Conservation (phyloP, 2,797 vertebrate species). For the Enteromius treurensis region DNA sequence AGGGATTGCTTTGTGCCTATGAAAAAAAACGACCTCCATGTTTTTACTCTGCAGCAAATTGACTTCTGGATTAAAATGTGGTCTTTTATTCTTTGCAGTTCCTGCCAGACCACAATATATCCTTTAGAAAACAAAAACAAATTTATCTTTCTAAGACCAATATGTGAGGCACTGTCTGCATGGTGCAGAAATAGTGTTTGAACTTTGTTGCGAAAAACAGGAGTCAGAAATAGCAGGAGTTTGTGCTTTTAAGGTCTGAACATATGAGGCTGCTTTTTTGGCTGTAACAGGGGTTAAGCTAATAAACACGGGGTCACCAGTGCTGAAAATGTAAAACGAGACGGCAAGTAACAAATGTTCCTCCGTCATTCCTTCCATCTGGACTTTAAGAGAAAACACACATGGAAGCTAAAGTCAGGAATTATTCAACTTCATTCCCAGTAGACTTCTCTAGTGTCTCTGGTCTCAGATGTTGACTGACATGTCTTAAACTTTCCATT, state of each 20-base stretch:
- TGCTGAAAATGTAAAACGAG: slow-evolving; percentile 69
- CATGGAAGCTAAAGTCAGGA: slow-evolving; percentile 47
- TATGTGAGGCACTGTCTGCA: slow-evolving; percentile 35
- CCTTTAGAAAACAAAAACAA: slow-evolving; percentile 18
- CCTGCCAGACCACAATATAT: not conserved
- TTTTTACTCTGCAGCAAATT: slow-evolving; percentile 18
- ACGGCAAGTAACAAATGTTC: slow-evolving; percentile 64
- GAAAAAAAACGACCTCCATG: slow-evolving; percentile 20
- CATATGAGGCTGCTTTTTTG: slow-evolving; percentile 59
- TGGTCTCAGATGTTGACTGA: slow-evolving; percentile 30
- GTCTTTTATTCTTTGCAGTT: not conserved
- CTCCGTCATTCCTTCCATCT: slow-evolving; percentile 69
- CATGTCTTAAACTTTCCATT: slow-evolving; percentile 48
- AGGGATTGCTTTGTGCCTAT: not conserved
- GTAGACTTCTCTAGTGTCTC: slow-evolving; percentile 41
- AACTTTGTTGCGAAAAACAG: slow-evolving; percentile 52
- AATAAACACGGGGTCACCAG: slow-evolving; percentile 73
- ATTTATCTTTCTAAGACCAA: slow-evolving; percentile 57
- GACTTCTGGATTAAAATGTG: slow-evolving; percentile 15
- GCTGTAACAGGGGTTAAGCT: slow-evolving; percentile 66
- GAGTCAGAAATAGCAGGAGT: slow-evolving; percentile 65
- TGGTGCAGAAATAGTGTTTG: slow-evolving; percentile 46
- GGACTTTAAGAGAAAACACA: slow-evolving; percentile 57
- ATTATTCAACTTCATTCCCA: slow-evolving; percentile 28
- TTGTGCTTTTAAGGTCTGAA: slow-evolving; percentile 61